Percentiles rank a stretch among this genome's conserved stretches.
Evolutionary conservation across 92 coral and sea anemone species (phyloP).

Genomic region (Actinostola sp.): DNA sequence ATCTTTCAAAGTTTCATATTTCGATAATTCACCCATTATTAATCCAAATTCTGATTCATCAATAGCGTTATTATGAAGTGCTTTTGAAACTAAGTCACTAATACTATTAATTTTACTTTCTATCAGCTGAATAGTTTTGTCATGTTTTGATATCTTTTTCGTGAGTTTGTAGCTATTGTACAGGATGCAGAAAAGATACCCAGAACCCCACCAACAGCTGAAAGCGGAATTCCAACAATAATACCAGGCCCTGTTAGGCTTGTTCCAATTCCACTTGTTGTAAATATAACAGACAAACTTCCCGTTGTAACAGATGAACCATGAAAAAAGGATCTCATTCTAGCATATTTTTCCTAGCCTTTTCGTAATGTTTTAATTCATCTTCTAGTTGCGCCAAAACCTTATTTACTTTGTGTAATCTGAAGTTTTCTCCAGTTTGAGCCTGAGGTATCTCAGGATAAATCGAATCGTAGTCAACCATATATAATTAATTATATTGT

Average conservation of each 20-base stretch:
- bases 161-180: neutral
- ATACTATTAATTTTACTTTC: constrained; percentile 15
- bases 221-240: neutral
- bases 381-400: neutral
- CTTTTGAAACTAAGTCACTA: constrained; percentile 5
- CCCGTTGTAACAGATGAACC: no score
- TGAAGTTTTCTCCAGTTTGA: constrained; percentile 3
- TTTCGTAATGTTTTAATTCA: no score
- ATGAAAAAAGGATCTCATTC: no score
- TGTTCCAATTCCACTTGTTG: no score
- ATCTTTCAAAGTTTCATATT: neutral
- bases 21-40: neutral
- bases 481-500: constrained; percentile 13
- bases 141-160: constrained; percentile 9
- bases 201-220: neutral
- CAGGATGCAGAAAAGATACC: neutral
- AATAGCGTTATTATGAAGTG: neutral
- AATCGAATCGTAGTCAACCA: constrained; percentile 31
- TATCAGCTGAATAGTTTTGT: neutral
- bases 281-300: no score
- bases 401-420: neutral
- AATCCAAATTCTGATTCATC: constrained; percentile 1
- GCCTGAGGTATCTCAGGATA: constrained; percentile 36
- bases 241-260: constrained; percentile 1
- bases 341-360: no score